These are phyloP conservation scores for Falco novaeseelandiae DNA, from an alignment of 2,797 vertebrate genomes.

Conservation along the genomic window DNA sequence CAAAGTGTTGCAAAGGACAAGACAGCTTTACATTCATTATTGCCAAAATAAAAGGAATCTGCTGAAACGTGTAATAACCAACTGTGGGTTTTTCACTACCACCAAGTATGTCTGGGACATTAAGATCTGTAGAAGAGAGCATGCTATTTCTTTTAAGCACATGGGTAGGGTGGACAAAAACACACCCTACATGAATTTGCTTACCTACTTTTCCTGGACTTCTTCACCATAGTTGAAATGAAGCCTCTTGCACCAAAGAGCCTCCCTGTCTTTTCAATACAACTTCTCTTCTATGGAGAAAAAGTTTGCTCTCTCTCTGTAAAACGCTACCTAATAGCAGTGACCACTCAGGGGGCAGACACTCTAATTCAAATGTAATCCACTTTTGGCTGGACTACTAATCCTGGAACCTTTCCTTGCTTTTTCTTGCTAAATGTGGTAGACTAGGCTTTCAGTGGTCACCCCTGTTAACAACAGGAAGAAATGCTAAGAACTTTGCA, in stretches of 20 bases:
- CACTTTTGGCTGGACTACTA: conserved; percentile 20
- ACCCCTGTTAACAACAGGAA: conserved; percentile 23
- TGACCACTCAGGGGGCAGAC: neutral
- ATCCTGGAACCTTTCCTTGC: neutral
- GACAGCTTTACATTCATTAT: conserved; percentile 35
- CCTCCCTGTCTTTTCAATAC: neutral
- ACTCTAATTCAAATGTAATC: neutral
- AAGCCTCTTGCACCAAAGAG: neutral
- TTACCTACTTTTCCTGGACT: neutral
- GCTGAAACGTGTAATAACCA: neutral
- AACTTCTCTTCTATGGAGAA: conserved; percentile 1
- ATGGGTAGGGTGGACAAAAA: neutral
- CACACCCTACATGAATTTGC: neutral
- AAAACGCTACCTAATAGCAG: neutral
- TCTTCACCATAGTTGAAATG: neutral
- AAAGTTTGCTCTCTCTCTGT: neutral
- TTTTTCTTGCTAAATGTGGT: neutral
- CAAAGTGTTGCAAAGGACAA: conserved; percentile 23
- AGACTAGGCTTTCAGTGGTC: conserved; percentile 12
- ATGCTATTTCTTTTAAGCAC: neutral
- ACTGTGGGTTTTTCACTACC: neutral
- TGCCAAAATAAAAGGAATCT: conserved; percentile 20
- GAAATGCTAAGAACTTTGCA: conserved; percentile 11
- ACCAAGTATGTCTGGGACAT: neutral
- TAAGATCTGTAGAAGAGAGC: conserved; percentile 2